These are phyloP conservation scores for Brachypteracias leptosomus DNA, from an alignment of 2,113 vertebrate species.

Conservation along the genomic window DNA sequence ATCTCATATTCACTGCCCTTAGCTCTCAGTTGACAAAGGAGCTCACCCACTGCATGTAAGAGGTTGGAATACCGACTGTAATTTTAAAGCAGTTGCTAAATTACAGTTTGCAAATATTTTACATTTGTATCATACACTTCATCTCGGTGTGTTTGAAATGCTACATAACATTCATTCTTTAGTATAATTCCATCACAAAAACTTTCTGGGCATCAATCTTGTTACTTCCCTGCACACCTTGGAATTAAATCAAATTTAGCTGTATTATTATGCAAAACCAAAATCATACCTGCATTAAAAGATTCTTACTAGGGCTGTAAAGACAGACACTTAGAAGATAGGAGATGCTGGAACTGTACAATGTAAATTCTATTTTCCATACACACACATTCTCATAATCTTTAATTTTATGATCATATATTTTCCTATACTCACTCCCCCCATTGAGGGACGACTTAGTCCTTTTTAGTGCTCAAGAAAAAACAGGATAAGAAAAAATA, in stretches of 20 bases:
- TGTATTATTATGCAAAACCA: conserved; percentile 56
- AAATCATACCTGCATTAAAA: conserved; percentile 12
- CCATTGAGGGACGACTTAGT: background rate
- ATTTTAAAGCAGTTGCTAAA: conserved; percentile 36
- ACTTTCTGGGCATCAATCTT: conserved; percentile 66
- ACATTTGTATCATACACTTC: conserved; percentile 36
- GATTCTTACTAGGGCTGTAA: conserved; percentile 22
- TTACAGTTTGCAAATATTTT: conserved; percentile 62
- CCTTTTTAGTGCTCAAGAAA: background rate
- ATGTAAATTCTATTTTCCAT: background rate
- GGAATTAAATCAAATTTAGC: conserved; percentile 56
- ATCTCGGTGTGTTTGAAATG: conserved; percentile 42
- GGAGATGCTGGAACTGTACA: background rate
- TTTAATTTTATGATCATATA: background rate
- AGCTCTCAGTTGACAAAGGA: conserved; percentile 26
- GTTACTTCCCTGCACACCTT: conserved; percentile 22
- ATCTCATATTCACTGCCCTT: conserved; percentile 57
- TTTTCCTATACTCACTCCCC: background rate
- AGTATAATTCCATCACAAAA: conserved; percentile 50
- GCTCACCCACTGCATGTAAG: background rate
- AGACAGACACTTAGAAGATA: conserved; percentile 35
- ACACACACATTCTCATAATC: background rate
- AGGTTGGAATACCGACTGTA: conserved; percentile 7
- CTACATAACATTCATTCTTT: conserved; percentile 53
- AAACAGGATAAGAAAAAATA: background rate